phyloP scores from a whole-genome alignment of 2,888 invertebrate genomes.

The Sarcophaga rosellei region DNA sequence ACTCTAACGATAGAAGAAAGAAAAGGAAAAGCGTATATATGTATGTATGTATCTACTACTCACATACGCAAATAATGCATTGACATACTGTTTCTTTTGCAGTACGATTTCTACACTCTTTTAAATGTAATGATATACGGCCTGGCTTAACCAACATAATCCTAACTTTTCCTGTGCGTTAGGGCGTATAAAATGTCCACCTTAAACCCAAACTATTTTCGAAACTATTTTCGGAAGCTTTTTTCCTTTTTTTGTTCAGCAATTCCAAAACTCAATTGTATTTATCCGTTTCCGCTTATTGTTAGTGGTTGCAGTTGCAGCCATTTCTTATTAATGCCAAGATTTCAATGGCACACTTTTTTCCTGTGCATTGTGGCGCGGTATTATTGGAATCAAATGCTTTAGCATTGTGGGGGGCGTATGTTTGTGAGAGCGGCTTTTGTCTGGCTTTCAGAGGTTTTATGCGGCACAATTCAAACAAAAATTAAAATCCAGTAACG shows the following conservation, averaged over 20 bases:
- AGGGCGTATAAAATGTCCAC: too few relatives aligned
- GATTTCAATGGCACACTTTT: background rate
- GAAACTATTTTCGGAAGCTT: background rate
- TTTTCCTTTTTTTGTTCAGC: background rate
- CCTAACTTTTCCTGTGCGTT: too few relatives aligned
- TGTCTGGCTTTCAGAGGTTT: background rate
- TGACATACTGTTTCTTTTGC: too few relatives aligned
- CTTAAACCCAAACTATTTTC: too few relatives aligned
- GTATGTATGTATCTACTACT: too few relatives aligned
- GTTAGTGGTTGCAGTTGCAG: background rate
- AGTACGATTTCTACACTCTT: too few relatives aligned
- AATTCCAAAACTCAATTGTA: conserved; percentile 21
- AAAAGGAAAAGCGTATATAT: too few relatives aligned
- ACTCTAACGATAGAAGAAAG: too few relatives aligned
- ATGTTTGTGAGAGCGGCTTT: background rate
- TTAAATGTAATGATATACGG: too few relatives aligned
- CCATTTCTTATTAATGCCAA: background rate
- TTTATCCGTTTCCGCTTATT: conserved; percentile 1
- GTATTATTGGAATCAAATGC: background rate
- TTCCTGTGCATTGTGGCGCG: background rate
- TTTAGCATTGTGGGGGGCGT: background rate
- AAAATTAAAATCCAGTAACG: background rate
- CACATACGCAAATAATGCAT: too few relatives aligned
- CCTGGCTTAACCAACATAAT: too few relatives aligned
- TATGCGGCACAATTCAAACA: background rate